Evolutionary conservation across 2,888 invertebrate species (phyloP).

Genomic region (Diabrotica balteata): DNA sequence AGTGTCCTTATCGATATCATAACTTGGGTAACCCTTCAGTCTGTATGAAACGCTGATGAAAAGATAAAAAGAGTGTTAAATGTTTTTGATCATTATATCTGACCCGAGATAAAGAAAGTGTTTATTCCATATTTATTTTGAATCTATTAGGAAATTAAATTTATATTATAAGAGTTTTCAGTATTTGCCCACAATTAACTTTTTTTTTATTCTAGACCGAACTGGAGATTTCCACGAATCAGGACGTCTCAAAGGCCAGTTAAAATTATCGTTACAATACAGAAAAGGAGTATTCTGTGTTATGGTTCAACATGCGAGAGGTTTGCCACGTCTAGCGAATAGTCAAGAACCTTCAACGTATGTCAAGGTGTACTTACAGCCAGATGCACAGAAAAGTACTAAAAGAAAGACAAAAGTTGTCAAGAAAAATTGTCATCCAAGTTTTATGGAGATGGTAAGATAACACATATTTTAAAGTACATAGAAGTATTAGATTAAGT

Average conservation of each 20-base stretch:
- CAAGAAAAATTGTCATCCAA: constrained; percentile 91
- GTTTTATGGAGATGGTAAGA: constrained; percentile 95
- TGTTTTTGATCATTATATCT: too few species aligned
- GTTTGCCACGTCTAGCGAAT: constrained; percentile 79
- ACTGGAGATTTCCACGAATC: constrained; percentile 48
- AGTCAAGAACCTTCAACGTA: constrained; percentile 88
- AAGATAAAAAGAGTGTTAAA: too few species aligned
- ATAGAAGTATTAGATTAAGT: too few species aligned
- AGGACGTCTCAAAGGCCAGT: constrained; percentile 70
- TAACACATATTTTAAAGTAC: background rate
- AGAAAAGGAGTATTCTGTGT: constrained; percentile 76
- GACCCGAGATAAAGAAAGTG: too few species aligned
- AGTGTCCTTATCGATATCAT: too few species aligned
- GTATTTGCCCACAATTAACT: too few species aligned
- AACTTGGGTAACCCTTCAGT: too few species aligned
- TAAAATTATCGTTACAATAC: constrained; percentile 81
- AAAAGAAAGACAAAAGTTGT: constrained; percentile 96
- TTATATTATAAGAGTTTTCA: too few species aligned
- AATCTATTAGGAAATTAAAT: too few species aligned
- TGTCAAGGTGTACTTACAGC: constrained; percentile 91
- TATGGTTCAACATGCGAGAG: constrained; percentile 91
- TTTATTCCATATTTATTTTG: too few species aligned
- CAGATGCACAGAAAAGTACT: constrained; percentile 89
- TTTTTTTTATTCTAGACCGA: constrained; percentile 43
- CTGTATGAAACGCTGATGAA: too few species aligned